These are phyloP conservation scores for Montipora efflorescens DNA, from an alignment of 64 coral and sea anemone genomes.

Conservation along the genomic window DNA sequence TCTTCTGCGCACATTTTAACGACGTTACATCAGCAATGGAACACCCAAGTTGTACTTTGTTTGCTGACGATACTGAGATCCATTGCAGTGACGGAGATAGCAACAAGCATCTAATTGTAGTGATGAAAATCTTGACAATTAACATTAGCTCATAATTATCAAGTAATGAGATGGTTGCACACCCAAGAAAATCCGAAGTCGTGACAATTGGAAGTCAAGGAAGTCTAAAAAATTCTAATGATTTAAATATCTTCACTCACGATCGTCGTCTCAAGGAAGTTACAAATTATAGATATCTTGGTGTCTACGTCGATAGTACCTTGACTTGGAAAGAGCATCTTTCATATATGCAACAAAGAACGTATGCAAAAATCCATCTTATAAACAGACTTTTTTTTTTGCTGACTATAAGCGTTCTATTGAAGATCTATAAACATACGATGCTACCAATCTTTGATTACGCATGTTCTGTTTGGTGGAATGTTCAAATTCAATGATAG, in stretches of 20 bases:
- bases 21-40: not conserved
- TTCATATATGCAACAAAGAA: not conserved
- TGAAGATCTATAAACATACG: slow-evolving; percentile 39
- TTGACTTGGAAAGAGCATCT: not conserved
- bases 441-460: slow-evolving; percentile 31
- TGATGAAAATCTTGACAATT: not conserved
- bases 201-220: too few relatives aligned
- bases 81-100: not conserved
- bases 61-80: slow-evolving; percentile 21
- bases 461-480: not conserved
- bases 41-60: not conserved
- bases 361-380: slow-evolving; percentile 3
- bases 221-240: too few relatives aligned
- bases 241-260: too few relatives aligned
- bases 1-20: not conserved
- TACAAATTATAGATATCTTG: too few relatives aligned
- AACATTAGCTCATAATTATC: not conserved
- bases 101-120: not conserved
- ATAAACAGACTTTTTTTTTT: slow-evolving; percentile 14
- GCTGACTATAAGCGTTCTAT: not conserved
- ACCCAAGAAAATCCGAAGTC: not conserved
- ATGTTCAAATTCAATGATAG: not conserved
- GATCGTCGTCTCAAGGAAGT: too few relatives aligned
- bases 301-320: not conserved
- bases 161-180: slow-evolving; percentile 2